Percentiles rank a stretch among this genome's conserved stretches.
phyloP scores from a whole-genome alignment of 2,797 vertebrate species.

The Botia almorhae region DNA sequence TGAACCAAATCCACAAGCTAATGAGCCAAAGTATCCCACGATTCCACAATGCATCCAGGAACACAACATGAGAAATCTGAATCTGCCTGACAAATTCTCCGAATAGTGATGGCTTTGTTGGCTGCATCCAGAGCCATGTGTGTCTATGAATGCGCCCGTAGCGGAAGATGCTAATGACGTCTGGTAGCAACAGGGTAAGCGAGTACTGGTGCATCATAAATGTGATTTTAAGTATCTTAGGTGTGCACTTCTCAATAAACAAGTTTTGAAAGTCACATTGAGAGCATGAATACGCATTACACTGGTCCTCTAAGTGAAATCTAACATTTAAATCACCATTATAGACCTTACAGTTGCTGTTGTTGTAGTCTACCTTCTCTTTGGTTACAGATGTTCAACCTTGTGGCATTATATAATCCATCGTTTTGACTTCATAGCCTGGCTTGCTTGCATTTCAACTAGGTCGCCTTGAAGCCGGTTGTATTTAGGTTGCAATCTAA shows the following conservation, averaged over 20 bases:
- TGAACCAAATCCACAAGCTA: background rate
- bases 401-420: conserved; percentile 14
- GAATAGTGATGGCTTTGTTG: conserved; percentile 71
- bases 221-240: background rate
- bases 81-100: conserved; percentile 62
- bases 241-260: background rate
- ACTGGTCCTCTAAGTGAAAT: too few species aligned
- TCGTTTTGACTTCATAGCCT: conserved; percentile 1
- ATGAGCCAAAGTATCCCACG: background rate
- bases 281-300: too few species aligned
- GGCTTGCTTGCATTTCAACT: conserved; percentile 9
- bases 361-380: background rate
- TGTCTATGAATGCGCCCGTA: conserved; percentile 40
- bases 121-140: conserved; percentile 47
- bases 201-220: background rate
- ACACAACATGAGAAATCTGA: conserved; percentile 22
- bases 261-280: too few species aligned
- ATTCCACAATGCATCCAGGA: background rate
- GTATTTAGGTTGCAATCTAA: background rate
- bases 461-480: conserved; percentile 6
- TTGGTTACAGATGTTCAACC: conserved; percentile 1
- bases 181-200: background rate
- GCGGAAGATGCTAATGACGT: conserved; percentile 30
- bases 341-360: background rate
- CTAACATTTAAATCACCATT: too few species aligned